A percentile compares a stretch with the other conserved stretches of the same genome.
Evolutionary conservation across 1,140 invertebrate genomes (phyloP).

Genomic region (Tetramorium simillimum): DNA sequence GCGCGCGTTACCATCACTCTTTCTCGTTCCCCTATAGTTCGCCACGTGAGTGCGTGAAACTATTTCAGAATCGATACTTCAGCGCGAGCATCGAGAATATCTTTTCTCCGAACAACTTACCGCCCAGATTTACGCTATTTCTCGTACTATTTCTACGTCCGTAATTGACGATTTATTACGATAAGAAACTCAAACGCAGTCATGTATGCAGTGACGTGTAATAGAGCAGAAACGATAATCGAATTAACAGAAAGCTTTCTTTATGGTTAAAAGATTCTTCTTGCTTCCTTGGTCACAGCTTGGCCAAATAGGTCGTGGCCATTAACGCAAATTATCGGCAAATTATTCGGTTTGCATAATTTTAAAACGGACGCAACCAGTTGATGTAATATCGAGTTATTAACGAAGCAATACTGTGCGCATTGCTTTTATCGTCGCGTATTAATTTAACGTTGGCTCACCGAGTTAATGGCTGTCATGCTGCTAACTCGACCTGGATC

Average conservation of each 20-base stretch:
- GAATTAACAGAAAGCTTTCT: neutral
- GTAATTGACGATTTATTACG: neutral
- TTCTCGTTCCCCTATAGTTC: constrained; percentile 62
- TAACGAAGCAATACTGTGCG: constrained; percentile 44
- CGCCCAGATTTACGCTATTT: neutral
- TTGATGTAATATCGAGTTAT: constrained; percentile 21
- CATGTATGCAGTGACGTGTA: neutral
- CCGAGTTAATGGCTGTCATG: constrained; percentile 86
- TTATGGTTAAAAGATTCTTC: neutral
- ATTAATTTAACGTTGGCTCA: constrained; percentile 71
- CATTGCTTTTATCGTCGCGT: constrained; percentile 47
- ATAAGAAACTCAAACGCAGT: neutral
- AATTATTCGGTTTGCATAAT: constrained; percentile 40
- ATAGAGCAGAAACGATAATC: neutral
- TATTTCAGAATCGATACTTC: constrained; percentile 79
- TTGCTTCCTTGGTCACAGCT: neutral
- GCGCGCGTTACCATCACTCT: constrained; percentile 69
- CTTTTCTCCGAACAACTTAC: neutral
- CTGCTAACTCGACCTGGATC: constrained; percentile 84
- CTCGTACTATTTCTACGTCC: neutral
- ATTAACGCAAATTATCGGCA: constrained; percentile 39
- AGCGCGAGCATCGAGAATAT: constrained; percentile 33
- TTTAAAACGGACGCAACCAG: constrained; percentile 27
- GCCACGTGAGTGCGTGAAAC: constrained; percentile 67
- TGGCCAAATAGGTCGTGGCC: neutral